These are phyloP conservation scores for Desmophyllum pertusum DNA, from an alignment of 92 coral and sea anemone species.

Conservation along the genomic window DNA sequence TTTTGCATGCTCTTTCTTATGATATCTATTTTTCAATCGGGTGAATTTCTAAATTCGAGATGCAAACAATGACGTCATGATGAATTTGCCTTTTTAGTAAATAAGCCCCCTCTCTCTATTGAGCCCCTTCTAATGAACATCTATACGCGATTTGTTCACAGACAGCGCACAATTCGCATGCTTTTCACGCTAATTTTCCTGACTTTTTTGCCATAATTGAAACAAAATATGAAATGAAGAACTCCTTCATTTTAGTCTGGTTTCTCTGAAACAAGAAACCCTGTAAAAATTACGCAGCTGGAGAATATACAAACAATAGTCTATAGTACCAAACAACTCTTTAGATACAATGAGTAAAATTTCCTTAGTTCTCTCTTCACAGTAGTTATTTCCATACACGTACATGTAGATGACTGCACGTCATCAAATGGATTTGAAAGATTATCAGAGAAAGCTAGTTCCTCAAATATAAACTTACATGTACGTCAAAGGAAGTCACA, in stretches of 20 bases:
- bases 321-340: not conserved
- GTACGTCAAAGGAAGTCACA: not conserved
- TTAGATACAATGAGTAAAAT: not conserved
- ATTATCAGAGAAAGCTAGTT: not conserved
- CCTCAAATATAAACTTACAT: too few relatives aligned
- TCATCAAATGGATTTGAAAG: not conserved
- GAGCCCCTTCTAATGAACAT: too few relatives aligned
- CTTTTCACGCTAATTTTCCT: not conserved
- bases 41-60: too few relatives aligned
- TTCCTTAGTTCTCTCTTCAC: not conserved
- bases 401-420: too few relatives aligned
- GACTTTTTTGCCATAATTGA: not conserved
- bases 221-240: not conserved
- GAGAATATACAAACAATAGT: not conserved
- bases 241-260: not conserved
- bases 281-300: not conserved
- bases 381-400: too few relatives aligned
- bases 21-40: too few relatives aligned
- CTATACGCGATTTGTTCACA: too few relatives aligned
- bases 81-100: too few relatives aligned
- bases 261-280: conserved; percentile 1
- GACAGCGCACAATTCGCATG: too few relatives aligned
- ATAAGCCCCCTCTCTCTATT: too few relatives aligned
- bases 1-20: too few relatives aligned
- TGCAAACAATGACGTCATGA: too few relatives aligned